Evolutionary conservation across 1,140 invertebrate genomes (phyloP).

Genomic region (Manduca sexta): DNA sequence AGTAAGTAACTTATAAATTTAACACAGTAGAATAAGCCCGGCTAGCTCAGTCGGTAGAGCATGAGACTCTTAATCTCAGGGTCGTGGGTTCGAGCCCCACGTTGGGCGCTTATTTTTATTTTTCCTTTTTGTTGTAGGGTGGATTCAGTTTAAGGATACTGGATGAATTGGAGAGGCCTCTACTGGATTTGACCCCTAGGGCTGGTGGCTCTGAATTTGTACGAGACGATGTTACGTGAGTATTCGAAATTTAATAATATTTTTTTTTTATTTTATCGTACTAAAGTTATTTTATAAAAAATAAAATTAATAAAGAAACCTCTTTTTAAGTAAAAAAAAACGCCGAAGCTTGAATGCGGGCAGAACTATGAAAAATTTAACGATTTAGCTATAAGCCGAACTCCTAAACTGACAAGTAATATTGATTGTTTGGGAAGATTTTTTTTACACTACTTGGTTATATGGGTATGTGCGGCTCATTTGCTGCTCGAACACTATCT

Average conservation of each 20-base stretch:
- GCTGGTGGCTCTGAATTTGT: slow-evolving; percentile 86
- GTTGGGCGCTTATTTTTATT: slow-evolving; percentile 78
- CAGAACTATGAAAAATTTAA: too few relatives aligned
- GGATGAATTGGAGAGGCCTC: slow-evolving; percentile 84
- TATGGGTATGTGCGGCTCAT: too few relatives aligned
- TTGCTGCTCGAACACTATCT: too few relatives aligned
- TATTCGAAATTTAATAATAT: slow-evolving; percentile 26
- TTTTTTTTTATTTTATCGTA: too few relatives aligned
- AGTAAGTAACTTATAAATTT: slow-evolving; percentile 77
- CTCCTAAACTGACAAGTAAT: too few relatives aligned
- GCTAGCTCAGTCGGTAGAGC: slow-evolving; percentile 93
- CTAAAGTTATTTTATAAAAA: too few relatives aligned
- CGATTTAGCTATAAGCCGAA: too few relatives aligned
- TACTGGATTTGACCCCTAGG: slow-evolving; percentile 88
- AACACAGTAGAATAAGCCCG: slow-evolving; percentile 64
- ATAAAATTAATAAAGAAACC: too few relatives aligned
- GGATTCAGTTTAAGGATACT: slow-evolving; percentile 90
- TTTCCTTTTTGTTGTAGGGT: slow-evolving; percentile 78
- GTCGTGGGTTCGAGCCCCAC: slow-evolving; percentile 93
- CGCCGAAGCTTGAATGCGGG: too few relatives aligned
- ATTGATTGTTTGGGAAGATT: too few relatives aligned
- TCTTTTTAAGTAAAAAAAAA: too few relatives aligned
- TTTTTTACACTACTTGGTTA: too few relatives aligned
- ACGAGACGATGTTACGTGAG: slow-evolving; percentile 83
- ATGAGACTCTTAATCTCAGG: slow-evolving; percentile 95